Conservation (phyloP, 2,888 invertebrate species). For the Synanthedon formicaeformis region DNA sequence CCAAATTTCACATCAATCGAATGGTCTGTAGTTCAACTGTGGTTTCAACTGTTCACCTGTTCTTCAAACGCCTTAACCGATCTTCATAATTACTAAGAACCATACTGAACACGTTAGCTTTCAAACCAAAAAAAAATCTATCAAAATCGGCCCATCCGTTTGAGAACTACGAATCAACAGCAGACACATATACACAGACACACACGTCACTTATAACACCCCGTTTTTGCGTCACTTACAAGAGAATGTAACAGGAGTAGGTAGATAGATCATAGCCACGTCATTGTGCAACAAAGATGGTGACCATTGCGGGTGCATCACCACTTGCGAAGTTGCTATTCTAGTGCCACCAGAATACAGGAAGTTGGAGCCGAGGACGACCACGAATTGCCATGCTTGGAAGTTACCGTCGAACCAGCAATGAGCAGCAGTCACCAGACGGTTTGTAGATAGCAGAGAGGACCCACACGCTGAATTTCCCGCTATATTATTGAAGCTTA, state of each 20-base stretch:
- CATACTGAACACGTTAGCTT: too few species aligned
- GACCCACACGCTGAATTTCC: conserved; percentile 10
- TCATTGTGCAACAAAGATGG: conserved; percentile 6
- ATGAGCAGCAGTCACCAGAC: conserved; percentile 11
- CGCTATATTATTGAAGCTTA: conserved; percentile 4
- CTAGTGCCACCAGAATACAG: conserved; percentile 11
- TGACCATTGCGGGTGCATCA: conserved; percentile 6
- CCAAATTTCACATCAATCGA: too few species aligned
- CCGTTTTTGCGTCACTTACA: conserved; percentile 2
- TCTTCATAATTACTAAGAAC: too few species aligned
- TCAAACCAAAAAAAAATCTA: too few species aligned
- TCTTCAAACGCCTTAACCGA: too few species aligned
- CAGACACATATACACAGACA: too few species aligned
- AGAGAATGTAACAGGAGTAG: conserved; percentile 4
- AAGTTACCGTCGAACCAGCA: conserved; percentile 10
- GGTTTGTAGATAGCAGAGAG: conserved; percentile 7
- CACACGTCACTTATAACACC: too few species aligned
- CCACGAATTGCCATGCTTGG: conserved; percentile 8
- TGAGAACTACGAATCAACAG: too few species aligned
- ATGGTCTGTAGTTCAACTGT: too few species aligned
- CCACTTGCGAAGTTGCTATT: conserved; percentile 4
- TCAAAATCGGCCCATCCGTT: too few species aligned
- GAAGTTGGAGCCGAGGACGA: conserved; percentile 9
- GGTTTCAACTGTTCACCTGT: too few species aligned
- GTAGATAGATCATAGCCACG: conserved; percentile 10